Percentiles rank a stretch among this genome's conserved stretches.
phyloP scores from a whole-genome alignment of 2,113 vertebrate species.

The Ceyx cyanopectus region DNA sequence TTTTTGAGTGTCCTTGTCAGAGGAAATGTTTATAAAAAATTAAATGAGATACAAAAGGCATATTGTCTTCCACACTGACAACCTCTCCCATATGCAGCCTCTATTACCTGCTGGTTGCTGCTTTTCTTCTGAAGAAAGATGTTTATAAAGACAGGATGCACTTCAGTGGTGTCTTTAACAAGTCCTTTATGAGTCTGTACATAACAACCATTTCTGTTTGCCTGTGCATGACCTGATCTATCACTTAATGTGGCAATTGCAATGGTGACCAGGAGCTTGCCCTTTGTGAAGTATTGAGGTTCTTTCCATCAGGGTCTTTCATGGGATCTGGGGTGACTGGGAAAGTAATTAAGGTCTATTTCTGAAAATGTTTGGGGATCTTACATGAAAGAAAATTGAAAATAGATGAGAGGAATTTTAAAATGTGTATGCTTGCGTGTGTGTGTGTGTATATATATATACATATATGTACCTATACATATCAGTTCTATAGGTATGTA shows the following conservation, averaged over 20 bases:
- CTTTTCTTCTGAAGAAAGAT: slow-evolving; percentile 70
- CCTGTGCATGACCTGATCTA: slow-evolving; percentile 55
- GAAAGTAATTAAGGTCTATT: neutral
- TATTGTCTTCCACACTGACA: slow-evolving; percentile 77
- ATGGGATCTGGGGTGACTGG: neutral
- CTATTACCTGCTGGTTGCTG: slow-evolving; percentile 50
- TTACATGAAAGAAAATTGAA: neutral
- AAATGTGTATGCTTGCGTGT: neutral
- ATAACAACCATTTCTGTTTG: slow-evolving; percentile 47
- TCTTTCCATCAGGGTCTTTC: slow-evolving; percentile 12
- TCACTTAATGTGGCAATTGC: slow-evolving; percentile 54
- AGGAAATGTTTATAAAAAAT: slow-evolving; percentile 86
- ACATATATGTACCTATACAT: no score
- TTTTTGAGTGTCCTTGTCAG: slow-evolving; percentile 87
- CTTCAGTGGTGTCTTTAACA: slow-evolving; percentile 74
- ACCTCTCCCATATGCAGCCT: slow-evolving; percentile 52
- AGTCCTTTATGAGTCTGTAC: slow-evolving; percentile 61
- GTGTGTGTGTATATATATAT: neutral
- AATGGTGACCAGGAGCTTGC: slow-evolving; percentile 11
- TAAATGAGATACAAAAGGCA: slow-evolving; percentile 80
- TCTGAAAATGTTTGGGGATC: neutral
- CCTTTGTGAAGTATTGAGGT: neutral
- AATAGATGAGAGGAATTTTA: neutral
- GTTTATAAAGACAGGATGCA: slow-evolving; percentile 68
- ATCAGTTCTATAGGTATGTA: neutral